Evolutionary conservation across 2,113 vertebrate species (phyloP), one percentile per base, ranked within the genome.

Genomic region (Capra hircus): DNA sequence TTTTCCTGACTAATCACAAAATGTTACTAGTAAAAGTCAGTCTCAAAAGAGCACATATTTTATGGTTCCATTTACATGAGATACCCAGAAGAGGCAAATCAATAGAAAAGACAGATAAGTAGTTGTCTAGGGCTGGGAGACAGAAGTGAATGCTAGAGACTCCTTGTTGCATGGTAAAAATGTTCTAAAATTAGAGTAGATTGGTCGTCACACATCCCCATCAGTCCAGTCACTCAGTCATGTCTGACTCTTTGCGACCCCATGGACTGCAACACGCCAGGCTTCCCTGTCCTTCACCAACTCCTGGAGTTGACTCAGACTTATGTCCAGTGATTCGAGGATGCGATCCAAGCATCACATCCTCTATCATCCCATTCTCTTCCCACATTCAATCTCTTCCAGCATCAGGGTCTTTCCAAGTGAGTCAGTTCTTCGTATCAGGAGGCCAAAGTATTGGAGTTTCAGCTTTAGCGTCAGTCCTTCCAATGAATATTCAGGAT

Each of bases 11-110:
- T 52, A 88, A 89, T 55, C 25, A 77, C 16, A 88, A 81, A 85
- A 97, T 28, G 27, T 87, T 90, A 96, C 60, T 91, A 94, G 57
- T 71, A 78, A 95, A 92, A 81, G 30, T 12, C 11, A 82, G 2
- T 83, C 43, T 60, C 50, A 78, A 60, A 83, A 96, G 36, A 77
- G 12, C 27, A 60, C 13, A 27, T 25, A 43, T 57, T 30, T 8
- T 27, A 60, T 62, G 4, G 53, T 33, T 95, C 30, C 7, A 59
- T 62, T 53, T 62, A 67, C 60, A 21, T 55, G 8, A 85, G 23
- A 62, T 30, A 7, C 27, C 25, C 48, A 95, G n/a, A 88, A 64
- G 2, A 93, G 25, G 50, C 10, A 77, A 80, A 81, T 74, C 52
- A 64, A 36, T 48, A 55, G 81, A 81, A 67, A 93, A 93, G 40